These are phyloP conservation scores for Xestia xanthographa DNA, from an alignment of 2,888 invertebrate genomes.

Conservation along the genomic window DNA sequence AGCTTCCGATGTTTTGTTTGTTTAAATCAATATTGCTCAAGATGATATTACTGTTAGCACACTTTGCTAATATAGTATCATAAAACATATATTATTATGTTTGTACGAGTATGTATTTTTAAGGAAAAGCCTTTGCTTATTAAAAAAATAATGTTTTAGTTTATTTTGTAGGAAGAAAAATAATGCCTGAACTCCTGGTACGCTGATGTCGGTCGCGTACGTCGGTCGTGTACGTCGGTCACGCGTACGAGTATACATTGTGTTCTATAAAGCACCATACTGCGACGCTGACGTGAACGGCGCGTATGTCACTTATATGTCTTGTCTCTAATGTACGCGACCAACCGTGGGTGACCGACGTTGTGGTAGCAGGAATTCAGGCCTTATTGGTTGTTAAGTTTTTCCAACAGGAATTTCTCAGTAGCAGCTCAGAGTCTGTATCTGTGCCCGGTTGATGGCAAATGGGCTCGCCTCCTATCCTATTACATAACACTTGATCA, in stretches of 20 bases:
- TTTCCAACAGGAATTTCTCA: background rate
- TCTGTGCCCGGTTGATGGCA: background rate
- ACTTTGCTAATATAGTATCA: background rate
- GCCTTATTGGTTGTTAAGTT: background rate
- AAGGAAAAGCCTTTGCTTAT: background rate
- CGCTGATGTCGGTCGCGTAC: too few species aligned
- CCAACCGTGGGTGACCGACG: too few species aligned
- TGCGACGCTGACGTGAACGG: too few species aligned
- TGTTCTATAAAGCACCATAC: too few species aligned
- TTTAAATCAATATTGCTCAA: constrained; percentile 19
- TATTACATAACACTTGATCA: background rate
- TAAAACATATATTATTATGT: background rate
- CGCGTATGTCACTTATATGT: too few species aligned
- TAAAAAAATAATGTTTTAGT: background rate
- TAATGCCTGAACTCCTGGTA: too few species aligned
- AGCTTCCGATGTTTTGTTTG: background rate
- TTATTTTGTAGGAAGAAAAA: background rate
- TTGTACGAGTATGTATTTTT: background rate
- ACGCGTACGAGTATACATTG: too few species aligned
- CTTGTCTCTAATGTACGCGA: too few species aligned
- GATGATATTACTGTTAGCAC: constrained; percentile 11
- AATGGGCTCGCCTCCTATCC: background rate
- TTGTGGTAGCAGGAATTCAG: too few species aligned
- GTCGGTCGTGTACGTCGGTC: too few species aligned
- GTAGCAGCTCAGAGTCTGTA: background rate